Conservation (phyloP, 2,113 vertebrate genomes). For the Zonotrichia leucophrys region DNA sequence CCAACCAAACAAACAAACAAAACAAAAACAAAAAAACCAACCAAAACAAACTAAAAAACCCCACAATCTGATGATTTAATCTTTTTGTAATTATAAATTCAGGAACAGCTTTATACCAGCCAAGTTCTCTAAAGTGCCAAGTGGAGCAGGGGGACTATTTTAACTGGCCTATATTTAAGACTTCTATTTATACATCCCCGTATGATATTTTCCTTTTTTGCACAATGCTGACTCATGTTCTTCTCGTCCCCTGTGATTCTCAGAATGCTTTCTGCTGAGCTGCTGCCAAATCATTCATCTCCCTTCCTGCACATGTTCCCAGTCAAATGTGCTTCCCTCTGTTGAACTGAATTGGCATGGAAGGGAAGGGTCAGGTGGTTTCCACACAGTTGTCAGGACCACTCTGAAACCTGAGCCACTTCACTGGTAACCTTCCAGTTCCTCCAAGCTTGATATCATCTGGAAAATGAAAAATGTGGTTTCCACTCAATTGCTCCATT, state of each 20-base stretch:
- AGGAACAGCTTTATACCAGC: not conserved
- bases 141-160: not conserved
- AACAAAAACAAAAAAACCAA: too few relatives aligned
- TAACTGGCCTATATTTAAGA: constrained; percentile 38
- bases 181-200: not conserved
- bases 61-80: not conserved
- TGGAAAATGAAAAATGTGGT: constrained; percentile 14
- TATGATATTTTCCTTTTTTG: constrained; percentile 15
- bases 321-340: not conserved
- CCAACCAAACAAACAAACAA: not conserved
- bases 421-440: not conserved
- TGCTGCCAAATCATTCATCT: not conserved
- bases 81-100: not conserved
- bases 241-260: not conserved
- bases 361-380: not conserved
- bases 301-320: not conserved
- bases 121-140: not conserved
- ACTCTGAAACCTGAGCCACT: not conserved
- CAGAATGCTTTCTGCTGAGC: not conserved
- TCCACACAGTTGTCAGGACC: not conserved
- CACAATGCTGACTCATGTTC: constrained; percentile 35
- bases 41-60: too few relatives aligned
- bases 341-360: not conserved
- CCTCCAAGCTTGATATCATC: not conserved
- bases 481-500: not conserved